Percentiles rank a stretch among this genome's conserved stretches.
phyloP scores from a whole-genome alignment of 2,888 invertebrate species.

The Galerucella pusilla region DNA sequence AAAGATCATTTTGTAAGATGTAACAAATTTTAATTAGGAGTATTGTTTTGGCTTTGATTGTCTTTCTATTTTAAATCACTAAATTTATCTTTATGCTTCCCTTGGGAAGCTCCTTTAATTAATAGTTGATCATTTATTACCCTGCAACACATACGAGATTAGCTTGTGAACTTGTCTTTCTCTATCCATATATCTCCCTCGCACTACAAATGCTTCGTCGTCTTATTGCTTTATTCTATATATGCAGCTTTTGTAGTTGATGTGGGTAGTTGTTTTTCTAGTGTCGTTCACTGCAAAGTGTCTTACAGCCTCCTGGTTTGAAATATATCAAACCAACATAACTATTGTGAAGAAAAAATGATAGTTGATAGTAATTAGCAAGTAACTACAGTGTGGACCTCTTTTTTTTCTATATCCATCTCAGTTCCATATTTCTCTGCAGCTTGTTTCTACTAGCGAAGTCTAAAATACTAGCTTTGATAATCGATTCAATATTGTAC shows the following conservation, averaged over 20 bases:
- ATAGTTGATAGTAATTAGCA: too few species aligned
- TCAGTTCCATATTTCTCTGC: too few species aligned
- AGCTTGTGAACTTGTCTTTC: conserved; percentile 17
- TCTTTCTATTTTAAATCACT: neutral
- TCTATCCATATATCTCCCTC: neutral
- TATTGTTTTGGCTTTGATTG: neutral
- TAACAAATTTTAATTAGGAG: neutral
- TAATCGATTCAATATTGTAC: too few species aligned
- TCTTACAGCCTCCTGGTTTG: too few species aligned
- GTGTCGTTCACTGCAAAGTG: too few species aligned
- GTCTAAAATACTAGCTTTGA: too few species aligned
- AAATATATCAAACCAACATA: too few species aligned
- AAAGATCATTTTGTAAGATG: neutral
- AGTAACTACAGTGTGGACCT: too few species aligned
- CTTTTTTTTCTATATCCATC: too few species aligned
- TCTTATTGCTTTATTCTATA: neutral
- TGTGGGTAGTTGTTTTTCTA: neutral
- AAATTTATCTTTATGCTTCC: neutral
- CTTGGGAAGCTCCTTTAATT: conserved; percentile 20
- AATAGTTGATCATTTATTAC: conserved; percentile 15
- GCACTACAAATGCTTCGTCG: neutral
- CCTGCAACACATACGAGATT: conserved; percentile 24
- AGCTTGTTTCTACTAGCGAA: too few species aligned
- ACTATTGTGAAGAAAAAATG: too few species aligned
- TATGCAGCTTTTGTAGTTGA: neutral